phyloP scores from a whole-genome alignment of 2,113 vertebrate genomes.

The Chloropsis hardwickii region DNA sequence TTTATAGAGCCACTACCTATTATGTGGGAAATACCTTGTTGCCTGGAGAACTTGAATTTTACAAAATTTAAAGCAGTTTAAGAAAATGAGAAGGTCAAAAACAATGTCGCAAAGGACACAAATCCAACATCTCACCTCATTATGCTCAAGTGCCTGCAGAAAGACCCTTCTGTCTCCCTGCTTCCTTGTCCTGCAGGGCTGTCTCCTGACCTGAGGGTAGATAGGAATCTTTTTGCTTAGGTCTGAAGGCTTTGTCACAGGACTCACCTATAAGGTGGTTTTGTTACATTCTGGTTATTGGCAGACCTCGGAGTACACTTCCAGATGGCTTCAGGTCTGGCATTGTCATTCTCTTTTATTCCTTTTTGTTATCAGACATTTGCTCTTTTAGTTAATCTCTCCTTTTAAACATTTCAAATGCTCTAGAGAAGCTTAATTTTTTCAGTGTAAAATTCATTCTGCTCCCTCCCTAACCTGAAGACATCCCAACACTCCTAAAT shows the following conservation, averaged over 20 bases:
- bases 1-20: not conserved
- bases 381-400: not conserved
- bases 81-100: not conserved
- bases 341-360: not conserved
- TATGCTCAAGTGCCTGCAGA: not conserved
- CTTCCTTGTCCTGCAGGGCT: not conserved
- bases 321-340: not conserved
- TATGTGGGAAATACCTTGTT: not conserved
- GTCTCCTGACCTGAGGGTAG: not conserved
- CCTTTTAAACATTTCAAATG: not conserved
- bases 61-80: not conserved
- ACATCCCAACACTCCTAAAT: not conserved
- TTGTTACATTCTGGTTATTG: not conserved
- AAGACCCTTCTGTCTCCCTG: rapidly evolving
- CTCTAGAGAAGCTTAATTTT: not conserved
- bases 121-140: not conserved
- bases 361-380: not conserved
- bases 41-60: not conserved
- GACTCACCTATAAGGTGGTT: not conserved
- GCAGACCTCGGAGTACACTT: rapidly evolving
- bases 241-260: not conserved
- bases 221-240: not conserved
- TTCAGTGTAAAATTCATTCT: not conserved
- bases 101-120: not conserved
- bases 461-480: not conserved